phyloP scores from a whole-genome alignment of 2,113 vertebrate genomes.

The Diadophis punctatus region DNA sequence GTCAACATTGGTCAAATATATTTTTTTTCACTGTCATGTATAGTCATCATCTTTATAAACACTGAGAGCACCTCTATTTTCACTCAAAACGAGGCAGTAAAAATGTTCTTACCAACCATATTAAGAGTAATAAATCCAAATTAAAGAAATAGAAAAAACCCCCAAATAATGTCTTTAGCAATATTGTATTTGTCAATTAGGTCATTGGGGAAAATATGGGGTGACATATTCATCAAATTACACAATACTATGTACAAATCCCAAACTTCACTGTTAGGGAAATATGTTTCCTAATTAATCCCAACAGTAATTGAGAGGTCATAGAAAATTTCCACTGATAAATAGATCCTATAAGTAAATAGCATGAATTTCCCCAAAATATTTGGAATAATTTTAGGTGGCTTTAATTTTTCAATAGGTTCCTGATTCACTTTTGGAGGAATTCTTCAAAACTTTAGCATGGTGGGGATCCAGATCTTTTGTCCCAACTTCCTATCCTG shows the following conservation, averaged over 20 bases:
- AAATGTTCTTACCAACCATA: neutral
- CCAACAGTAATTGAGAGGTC: neutral
- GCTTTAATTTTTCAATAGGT: neutral
- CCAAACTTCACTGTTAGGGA: neutral
- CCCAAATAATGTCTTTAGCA: neutral
- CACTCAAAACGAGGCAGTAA: neutral
- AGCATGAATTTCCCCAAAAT: neutral
- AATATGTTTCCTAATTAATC: neutral
- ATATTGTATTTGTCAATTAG: neutral
- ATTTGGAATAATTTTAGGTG: neutral
- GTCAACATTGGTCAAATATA: neutral
- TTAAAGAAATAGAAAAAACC: neutral
- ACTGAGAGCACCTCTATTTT: neutral
- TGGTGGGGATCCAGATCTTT: neutral
- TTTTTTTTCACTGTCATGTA: neutral
- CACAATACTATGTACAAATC: neutral
- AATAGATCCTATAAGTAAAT: neutral
- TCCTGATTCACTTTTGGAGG: neutral
- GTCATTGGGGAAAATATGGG: too few relatives aligned
- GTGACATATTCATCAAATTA: neutral
- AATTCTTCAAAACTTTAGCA: neutral
- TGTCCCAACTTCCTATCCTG: neutral
- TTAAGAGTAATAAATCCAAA: neutral
- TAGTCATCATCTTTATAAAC: neutral
- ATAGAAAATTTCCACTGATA: neutral